A percentile compares a stretch with the other conserved stretches of the same genome.
These are phyloP conservation scores for Phylloscopus trochiloides DNA, from an alignment of 2,113 vertebrate genomes.

Conservation along the genomic window DNA sequence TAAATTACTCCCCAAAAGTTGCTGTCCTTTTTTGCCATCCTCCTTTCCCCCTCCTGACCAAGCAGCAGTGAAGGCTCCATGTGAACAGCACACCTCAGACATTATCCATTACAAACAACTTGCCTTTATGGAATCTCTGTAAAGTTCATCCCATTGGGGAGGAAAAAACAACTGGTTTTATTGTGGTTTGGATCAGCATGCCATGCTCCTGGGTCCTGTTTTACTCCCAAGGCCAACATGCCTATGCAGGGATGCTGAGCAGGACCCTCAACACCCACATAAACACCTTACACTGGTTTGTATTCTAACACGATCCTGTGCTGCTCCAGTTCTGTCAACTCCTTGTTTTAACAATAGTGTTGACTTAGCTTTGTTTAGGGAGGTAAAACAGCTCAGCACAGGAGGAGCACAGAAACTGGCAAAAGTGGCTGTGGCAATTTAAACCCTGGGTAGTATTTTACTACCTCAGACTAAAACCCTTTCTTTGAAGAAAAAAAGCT, in stretches of 20 bases:
- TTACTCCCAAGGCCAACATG: neutral
- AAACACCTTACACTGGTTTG: neutral
- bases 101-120: neutral
- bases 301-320: neutral
- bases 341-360: neutral
- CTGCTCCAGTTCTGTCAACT: neutral
- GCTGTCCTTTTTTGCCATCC: neutral
- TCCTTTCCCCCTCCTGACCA: neutral
- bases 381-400: neutral
- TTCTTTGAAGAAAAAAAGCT: neutral
- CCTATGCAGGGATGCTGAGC: accelerated
- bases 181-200: neutral
- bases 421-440: neutral
- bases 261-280: neutral
- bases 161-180: neutral
- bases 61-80: neutral
- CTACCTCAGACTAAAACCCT: neutral
- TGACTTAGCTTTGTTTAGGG: neutral
- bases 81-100: neutral
- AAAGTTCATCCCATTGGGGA: neutral
- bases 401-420: neutral
- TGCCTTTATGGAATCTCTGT: neutral
- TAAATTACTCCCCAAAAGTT: neutral
- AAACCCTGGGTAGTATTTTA: neutral
- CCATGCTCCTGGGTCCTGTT: neutral